Conservation (phyloP, 2,888 invertebrate genomes). For the Anagyrus pseudococci region DNA sequence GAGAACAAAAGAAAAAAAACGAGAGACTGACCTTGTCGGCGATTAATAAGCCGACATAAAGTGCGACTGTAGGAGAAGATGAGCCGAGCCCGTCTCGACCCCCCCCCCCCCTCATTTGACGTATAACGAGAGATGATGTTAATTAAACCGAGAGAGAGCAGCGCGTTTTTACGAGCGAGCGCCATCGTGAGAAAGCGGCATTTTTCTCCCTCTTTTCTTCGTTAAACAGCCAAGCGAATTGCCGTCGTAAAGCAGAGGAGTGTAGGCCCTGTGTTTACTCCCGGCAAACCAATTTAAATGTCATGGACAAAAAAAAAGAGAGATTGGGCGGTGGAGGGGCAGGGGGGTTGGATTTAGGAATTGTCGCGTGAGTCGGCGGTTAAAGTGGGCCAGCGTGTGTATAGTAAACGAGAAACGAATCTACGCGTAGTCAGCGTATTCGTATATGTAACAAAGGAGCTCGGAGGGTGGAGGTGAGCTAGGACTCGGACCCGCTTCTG, state of each 20-base stretch:
- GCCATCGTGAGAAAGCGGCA: neutral
- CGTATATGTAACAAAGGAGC: neutral
- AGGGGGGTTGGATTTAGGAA: neutral
- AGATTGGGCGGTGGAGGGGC: no score
- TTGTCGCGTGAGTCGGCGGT: neutral
- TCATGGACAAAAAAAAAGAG: constrained; percentile 3
- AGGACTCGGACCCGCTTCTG: constrained; percentile 13
- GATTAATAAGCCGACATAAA: no score
- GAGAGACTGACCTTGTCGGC: no score
- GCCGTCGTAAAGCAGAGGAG: constrained; percentile 17
- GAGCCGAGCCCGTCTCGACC: no score
- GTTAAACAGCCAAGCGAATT: constrained; percentile 6
- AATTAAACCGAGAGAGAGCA: constrained; percentile 12
- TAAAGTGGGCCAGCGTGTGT: neutral
- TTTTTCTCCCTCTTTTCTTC: constrained; percentile 15
- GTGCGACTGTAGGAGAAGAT: no score
- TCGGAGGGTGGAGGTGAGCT: constrained; percentile 2
- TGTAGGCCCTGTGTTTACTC: neutral
- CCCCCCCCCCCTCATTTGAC: no score
- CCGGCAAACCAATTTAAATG: constrained; percentile 24
- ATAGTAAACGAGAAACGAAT: neutral
- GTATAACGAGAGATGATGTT: neutral
- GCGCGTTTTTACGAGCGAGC: constrained; percentile 9
- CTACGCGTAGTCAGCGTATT: neutral
- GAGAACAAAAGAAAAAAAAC: no score